Evolutionary conservation across 2,888 invertebrate species (phyloP).

Genomic region (Cetonia aurata): DNA sequence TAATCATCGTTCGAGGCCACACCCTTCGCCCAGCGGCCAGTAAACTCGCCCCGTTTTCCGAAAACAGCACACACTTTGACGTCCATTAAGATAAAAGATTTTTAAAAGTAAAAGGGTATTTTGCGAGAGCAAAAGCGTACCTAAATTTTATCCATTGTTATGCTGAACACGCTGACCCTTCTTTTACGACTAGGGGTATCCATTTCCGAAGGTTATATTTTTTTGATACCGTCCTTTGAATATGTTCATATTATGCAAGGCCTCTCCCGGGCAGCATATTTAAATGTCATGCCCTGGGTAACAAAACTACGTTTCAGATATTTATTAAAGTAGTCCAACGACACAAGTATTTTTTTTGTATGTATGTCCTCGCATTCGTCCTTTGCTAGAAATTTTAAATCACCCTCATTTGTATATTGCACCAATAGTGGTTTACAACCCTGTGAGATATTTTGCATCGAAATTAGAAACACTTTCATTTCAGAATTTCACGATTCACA

Average conservation of each 20-base stretch:
- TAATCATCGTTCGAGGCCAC: slow-evolving; percentile 28
- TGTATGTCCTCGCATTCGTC: slow-evolving; percentile 23
- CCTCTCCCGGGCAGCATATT: slow-evolving; percentile 46
- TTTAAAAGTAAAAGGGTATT: slow-evolving; percentile 44
- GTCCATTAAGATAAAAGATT: slow-evolving; percentile 41
- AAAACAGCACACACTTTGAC: slow-evolving; percentile 19
- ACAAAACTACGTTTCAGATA: slow-evolving; percentile 36
- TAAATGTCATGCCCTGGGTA: slow-evolving; percentile 47
- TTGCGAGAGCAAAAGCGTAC: slow-evolving; percentile 45
- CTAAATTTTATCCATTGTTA: slow-evolving; percentile 56
- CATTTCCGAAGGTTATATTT: slow-evolving; percentile 64
- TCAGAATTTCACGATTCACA: not conserved
- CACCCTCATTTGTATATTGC: slow-evolving; percentile 34
- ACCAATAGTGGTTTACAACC: slow-evolving; percentile 34
- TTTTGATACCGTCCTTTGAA: slow-evolving; percentile 60
- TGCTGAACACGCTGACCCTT: slow-evolving; percentile 60
- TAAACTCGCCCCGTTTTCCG: slow-evolving; percentile 17
- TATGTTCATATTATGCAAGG: slow-evolving; percentile 63
- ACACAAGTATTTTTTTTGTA: slow-evolving; percentile 15
- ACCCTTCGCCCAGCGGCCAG: slow-evolving; percentile 21
- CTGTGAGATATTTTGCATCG: not conserved
- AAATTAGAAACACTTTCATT: not conserved
- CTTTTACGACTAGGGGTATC: slow-evolving; percentile 62
- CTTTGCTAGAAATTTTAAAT: slow-evolving; percentile 17
- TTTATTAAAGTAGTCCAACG: slow-evolving; percentile 39